These are phyloP conservation scores for Columba janthina DNA, from an alignment of 2,113 vertebrate genomes.

Conservation along the genomic window DNA sequence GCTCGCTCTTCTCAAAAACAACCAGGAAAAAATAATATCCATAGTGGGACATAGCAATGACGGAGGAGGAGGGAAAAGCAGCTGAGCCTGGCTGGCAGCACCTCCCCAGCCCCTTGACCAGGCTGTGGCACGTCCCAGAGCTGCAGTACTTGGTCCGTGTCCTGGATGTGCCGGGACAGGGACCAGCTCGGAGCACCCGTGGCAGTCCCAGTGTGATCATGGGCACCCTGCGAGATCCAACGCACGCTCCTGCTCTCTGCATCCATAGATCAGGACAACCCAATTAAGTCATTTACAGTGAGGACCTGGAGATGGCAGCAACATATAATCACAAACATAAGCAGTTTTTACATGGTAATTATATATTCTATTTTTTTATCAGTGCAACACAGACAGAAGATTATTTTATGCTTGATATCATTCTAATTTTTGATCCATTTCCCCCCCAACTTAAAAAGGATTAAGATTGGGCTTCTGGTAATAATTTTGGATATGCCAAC, in stretches of 20 bases:
- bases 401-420: conserved; percentile 80
- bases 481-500: conserved; percentile 52
- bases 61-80: not conserved
- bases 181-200: rapidly evolving
- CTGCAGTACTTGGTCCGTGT: rapidly evolving
- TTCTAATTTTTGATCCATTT: conserved; percentile 71
- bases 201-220: not conserved
- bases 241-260: not conserved
- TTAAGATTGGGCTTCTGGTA: conserved; percentile 62
- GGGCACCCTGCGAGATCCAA: no score
- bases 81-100: rapidly evolving
- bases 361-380: conserved; percentile 72
- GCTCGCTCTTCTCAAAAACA: not conserved
- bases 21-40: rapidly evolving
- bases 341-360: conserved; percentile 75
- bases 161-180: rapidly evolving
- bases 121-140: not conserved
- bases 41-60: rapidly evolving
- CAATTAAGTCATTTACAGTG: conserved; percentile 73
- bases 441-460: conserved; percentile 52
- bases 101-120: rapidly evolving
- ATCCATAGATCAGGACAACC: conserved; percentile 14
- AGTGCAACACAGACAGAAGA: conserved; percentile 72
- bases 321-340: conserved; percentile 79
- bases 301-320: conserved; percentile 80